Percentiles rank a stretch among this genome's conserved stretches.
These are phyloP conservation scores for Meloidogyne floridensis DNA, from an alignment of 1,140 invertebrate species.

Conservation along the genomic window DNA sequence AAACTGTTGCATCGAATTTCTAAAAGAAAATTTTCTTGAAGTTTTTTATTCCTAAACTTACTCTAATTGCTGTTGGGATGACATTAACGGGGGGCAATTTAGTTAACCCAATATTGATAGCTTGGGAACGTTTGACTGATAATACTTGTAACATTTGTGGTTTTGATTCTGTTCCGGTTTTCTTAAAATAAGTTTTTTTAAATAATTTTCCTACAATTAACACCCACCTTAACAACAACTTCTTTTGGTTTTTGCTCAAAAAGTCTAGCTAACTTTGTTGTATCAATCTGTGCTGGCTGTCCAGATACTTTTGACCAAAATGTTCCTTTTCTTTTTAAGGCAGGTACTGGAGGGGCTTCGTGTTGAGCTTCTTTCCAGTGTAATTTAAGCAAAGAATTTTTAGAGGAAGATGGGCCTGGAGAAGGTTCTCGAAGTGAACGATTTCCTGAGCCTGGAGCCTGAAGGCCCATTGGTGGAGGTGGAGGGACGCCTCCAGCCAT, in stretches of 20 bases:
- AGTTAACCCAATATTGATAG: slow-evolving; percentile 99
- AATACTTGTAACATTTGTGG: slow-evolving; percentile 88
- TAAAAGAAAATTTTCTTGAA: slow-evolving; percentile 68
- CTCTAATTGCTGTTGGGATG: slow-evolving; percentile 88
- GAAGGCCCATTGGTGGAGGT: slow-evolving; percentile 51
- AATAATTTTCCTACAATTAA: slow-evolving; percentile 28
- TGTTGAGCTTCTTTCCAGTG: slow-evolving; percentile 90
- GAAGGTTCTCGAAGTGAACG: slow-evolving; percentile 28
- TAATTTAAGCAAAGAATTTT: slow-evolving; percentile 84
- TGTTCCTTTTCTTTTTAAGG: slow-evolving; percentile 74
- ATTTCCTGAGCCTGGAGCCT: slow-evolving; percentile 42
- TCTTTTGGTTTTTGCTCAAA: slow-evolving; percentile 93
- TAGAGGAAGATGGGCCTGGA: slow-evolving; percentile 56
- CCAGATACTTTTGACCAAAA: slow-evolving; percentile 87
- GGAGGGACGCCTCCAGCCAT: slow-evolving; percentile 49
- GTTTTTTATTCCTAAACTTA: slow-evolving; percentile 8
- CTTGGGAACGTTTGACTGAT: slow-evolving; percentile 95
- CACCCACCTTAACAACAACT: slow-evolving; percentile 71
- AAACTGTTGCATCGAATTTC: slow-evolving; percentile 97
- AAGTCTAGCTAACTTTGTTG: slow-evolving; percentile 88
- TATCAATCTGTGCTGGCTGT: slow-evolving; percentile 78
- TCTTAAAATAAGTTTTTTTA: slow-evolving; percentile 41
- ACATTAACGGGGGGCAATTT: slow-evolving; percentile 89
- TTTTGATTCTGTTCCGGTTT: slow-evolving; percentile 79
- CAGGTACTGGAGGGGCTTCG: slow-evolving; percentile 78